Evolutionary conservation across 2,113 vertebrate genomes (phyloP).

Genomic region (Brachypodius melanocephalos): DNA sequence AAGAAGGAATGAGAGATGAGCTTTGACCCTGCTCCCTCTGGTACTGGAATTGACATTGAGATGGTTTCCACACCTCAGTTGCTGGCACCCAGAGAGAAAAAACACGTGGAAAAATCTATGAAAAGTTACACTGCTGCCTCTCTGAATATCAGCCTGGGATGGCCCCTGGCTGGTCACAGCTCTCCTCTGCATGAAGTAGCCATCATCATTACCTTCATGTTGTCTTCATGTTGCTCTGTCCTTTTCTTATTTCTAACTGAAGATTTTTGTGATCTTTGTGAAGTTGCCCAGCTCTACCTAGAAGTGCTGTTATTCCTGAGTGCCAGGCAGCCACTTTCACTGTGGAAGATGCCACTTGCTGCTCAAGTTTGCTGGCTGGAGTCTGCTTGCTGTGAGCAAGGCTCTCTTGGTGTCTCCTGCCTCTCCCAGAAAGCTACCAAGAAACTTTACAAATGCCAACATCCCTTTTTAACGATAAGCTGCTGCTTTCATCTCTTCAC

Average conservation of each 20-base stretch:
- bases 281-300: background rate
- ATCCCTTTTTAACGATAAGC: background rate
- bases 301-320: background rate
- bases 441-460: background rate
- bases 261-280: background rate
- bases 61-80: background rate
- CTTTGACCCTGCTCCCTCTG: background rate
- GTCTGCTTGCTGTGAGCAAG: background rate
- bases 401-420: background rate
- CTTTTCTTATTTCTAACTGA: background rate
- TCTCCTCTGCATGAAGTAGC: background rate
- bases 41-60: background rate
- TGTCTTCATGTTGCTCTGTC: background rate
- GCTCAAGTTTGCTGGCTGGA: background rate
- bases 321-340: background rate
- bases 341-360: background rate
- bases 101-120: accelerated
- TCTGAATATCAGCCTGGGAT: background rate
- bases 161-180: background rate
- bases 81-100: background rate
- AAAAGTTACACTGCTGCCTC: background rate
- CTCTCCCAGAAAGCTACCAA: background rate
- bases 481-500: background rate
- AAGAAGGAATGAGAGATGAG: background rate
- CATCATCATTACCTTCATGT: background rate